Evolutionary conservation across 2,797 vertebrate genomes (phyloP).

Genomic region (Syngnathus acus): DNA sequence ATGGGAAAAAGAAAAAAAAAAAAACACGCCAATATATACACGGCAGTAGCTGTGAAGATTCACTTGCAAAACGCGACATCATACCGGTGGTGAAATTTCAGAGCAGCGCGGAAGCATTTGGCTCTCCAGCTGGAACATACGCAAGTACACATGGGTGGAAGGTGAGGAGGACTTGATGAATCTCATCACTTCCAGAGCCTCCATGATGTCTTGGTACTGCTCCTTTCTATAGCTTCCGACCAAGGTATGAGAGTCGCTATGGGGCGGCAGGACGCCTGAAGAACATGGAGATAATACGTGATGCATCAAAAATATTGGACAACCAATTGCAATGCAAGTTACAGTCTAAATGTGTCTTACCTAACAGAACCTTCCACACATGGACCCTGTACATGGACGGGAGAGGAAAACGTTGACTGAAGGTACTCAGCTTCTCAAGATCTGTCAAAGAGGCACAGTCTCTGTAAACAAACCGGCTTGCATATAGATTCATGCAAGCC

Average conservation of each 20-base stretch:
- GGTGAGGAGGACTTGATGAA: constrained; percentile 76
- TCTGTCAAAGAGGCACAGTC: constrained; percentile 64
- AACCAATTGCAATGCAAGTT: not conserved
- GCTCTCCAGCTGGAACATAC: constrained; percentile 87
- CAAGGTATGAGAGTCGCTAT: constrained; percentile 83
- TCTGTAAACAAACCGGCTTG: not conserved
- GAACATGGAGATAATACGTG: too few species aligned
- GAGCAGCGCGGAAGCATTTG: constrained; percentile 79
- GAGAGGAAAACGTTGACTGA: constrained; percentile 94
- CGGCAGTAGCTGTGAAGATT: not conserved
- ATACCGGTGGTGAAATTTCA: constrained; percentile 72
- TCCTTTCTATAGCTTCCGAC: constrained; percentile 82
- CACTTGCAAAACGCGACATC: constrained; percentile 12
- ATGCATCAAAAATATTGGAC: not conserved
- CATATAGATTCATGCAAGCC: not conserved
- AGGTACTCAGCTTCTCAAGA: constrained; percentile 93
- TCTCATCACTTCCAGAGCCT: constrained; percentile 82
- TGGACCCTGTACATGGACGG: constrained; percentile 94
- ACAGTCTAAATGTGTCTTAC: constrained; percentile 58
- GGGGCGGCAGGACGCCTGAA: constrained; percentile 87
- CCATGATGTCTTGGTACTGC: constrained; percentile 81
- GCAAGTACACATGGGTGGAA: constrained; percentile 80
- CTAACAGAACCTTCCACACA: constrained; percentile 94
- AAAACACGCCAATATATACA: not conserved
- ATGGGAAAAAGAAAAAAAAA: not conserved